Evolutionary conservation across 2,113 vertebrate genomes (phyloP), one percentile per base, ranked within the genome.

Genomic region (Gambusia affinis): DNA sequence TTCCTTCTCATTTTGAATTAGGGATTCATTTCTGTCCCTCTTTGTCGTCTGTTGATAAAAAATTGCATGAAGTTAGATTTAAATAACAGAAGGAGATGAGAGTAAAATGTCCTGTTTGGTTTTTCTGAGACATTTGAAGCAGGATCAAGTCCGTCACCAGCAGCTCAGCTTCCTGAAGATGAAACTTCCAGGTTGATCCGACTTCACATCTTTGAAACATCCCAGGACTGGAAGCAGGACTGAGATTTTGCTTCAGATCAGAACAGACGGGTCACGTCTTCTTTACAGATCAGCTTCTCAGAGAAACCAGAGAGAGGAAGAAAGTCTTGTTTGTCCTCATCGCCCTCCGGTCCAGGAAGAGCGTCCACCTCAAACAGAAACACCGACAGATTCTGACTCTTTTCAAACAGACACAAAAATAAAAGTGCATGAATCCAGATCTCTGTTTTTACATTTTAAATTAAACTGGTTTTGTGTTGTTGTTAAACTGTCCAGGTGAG

Each of bases 361-460:
- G 72, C 80, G 2, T 27, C 64, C 33, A 79, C 51, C 90, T 91
- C 73, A 22, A 80, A 82, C 19, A 17, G 8, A 24, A 57, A 57
- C 51, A 57, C 24, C 8, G 2, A n/a, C 22, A 57, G 7, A 57
- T 57, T 57, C 24, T 10, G 5, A 57, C 7, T 57, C 22, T 57
- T 57, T 3, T 3, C 1, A n/a, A 54, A 57, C 8, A 10, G 19
- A n/a, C 3, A 8, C 1, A 7, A 47, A 19, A 47, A 19, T 44
- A 47, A 47, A 42, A 14, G 12, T n/a, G 8, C 7, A 19, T 5
- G 44, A n/a, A 10, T n/a, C 24, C 10, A 57, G 51, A n/a, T 57
- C n/a, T n/a, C 51, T 57, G 22, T 3, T 10, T 57, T 24, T 11
- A 57, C 17, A 57, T 0, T n/a, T 57, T 47, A 47, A 19, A 0